These are phyloP conservation scores for Temnothorax rugatulus DNA, from an alignment of 2,888 invertebrate genomes.

Conservation along the genomic window DNA sequence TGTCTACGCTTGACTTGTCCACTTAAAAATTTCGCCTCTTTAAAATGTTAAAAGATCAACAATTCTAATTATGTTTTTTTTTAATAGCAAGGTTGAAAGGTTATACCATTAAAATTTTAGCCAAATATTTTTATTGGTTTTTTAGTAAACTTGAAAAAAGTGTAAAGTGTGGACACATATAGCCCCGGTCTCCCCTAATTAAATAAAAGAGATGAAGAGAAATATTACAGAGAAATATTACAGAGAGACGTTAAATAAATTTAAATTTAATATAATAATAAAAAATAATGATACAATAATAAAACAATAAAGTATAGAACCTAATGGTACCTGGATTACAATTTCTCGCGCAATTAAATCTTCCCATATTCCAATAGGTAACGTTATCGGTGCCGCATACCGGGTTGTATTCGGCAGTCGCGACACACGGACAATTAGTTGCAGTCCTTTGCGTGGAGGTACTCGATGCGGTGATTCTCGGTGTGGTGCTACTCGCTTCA, in stretches of 20 bases:
- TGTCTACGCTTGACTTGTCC: no score
- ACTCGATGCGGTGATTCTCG: background rate
- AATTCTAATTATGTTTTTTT: no score
- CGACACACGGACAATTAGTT: constrained; percentile 44
- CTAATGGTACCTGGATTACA: constrained; percentile 68
- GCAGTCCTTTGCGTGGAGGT: background rate
- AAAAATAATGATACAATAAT: background rate
- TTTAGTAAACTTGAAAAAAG: no score
- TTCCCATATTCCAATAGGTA: constrained; percentile 74
- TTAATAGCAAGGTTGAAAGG: no score
- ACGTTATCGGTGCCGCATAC: constrained; percentile 75
- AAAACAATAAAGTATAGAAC: background rate
- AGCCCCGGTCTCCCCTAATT: no score
- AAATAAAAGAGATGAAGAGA: background rate
- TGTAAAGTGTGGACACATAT: no score
- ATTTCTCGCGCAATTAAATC: constrained; percentile 68
- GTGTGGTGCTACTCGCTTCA: background rate
- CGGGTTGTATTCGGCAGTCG: constrained; percentile 77
- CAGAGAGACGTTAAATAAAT: background rate
- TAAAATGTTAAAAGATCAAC: no score
- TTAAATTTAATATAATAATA: constrained; percentile 1
- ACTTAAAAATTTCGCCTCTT: no score
- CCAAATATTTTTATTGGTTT: no score
- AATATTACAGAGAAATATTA: no score
- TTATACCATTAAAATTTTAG: no score